Evolutionary conservation across 2,113 vertebrate species (phyloP).

Genomic region (Emydocephalus ijimae): DNA sequence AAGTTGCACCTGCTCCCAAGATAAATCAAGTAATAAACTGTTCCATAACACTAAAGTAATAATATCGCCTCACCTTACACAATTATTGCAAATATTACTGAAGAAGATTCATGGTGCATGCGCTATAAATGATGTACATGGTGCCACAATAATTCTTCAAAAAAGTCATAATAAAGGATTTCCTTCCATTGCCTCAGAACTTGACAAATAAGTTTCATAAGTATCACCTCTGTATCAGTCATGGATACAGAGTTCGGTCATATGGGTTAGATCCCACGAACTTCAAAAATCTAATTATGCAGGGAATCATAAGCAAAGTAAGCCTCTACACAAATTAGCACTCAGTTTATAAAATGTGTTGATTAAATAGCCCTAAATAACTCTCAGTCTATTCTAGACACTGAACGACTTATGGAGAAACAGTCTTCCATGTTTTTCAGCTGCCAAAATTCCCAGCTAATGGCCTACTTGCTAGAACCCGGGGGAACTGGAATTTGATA

Average conservation of each 20-base stretch:
- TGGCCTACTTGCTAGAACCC: not conserved
- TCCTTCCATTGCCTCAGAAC: not conserved
- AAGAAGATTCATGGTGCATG: not conserved
- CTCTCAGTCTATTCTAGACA: not conserved
- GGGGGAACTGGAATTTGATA: not conserved
- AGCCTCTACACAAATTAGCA: not conserved
- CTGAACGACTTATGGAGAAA: not conserved
- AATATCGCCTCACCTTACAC: not conserved
- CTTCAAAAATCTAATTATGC: not conserved
- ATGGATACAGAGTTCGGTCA: not conserved
- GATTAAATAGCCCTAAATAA: not conserved
- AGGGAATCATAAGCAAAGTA: not conserved
- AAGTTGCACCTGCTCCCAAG: not conserved
- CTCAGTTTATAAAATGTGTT: not conserved
- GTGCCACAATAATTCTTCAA: not conserved
- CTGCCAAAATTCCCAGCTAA: not conserved
- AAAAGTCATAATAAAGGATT: not conserved
- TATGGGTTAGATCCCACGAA: not conserved
- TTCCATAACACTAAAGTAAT: not conserved
- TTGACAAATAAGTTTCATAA: conserved; percentile 3
- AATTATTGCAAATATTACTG: not conserved
- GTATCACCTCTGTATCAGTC: not conserved
- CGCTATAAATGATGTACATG: not conserved
- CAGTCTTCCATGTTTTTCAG: not conserved
- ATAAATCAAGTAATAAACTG: not conserved